Conservation (phyloP, 2,888 invertebrate genomes). For the Tanytarsus gracilentus region DNA sequence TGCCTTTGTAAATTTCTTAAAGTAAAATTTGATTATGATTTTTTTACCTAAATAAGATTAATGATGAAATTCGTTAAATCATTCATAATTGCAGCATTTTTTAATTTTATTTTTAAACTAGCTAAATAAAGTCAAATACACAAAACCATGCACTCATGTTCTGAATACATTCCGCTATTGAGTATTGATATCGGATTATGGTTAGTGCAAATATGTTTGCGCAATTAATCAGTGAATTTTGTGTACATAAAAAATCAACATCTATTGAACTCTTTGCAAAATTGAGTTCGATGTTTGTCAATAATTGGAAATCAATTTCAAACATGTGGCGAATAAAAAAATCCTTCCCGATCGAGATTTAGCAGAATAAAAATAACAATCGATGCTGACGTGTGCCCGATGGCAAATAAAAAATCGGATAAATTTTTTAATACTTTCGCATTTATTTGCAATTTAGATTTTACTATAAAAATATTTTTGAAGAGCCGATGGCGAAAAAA, state of each 20-base stretch:
- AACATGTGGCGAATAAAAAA: not conserved
- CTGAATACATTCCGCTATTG: too few relatives aligned
- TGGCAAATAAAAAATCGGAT: constrained; percentile 15
- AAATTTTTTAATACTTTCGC: too few relatives aligned
- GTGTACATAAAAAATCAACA: not conserved
- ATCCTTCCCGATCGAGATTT: constrained; percentile 1
- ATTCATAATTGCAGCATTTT: too few relatives aligned
- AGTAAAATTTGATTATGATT: too few relatives aligned
- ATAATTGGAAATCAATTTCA: constrained; percentile 27
- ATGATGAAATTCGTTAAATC: too few relatives aligned
- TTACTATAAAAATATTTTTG: too few relatives aligned
- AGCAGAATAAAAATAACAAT: not conserved
- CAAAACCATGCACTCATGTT: too few relatives aligned
- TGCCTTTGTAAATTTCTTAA: too few relatives aligned
- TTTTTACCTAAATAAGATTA: not conserved
- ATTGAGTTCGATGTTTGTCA: constrained; percentile 21
- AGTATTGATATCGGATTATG: constrained; percentile 16
- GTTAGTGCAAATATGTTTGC: constrained; percentile 27
- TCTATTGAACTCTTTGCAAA: not conserved
- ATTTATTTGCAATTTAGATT: constrained; percentile 25
- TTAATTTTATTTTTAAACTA: too few relatives aligned
- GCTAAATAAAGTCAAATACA: not conserved
- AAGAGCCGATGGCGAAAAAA: too few relatives aligned
- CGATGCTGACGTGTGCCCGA: not conserved
- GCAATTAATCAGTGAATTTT: constrained; percentile 18